A percentile compares a stretch with the other conserved stretches of the same genome.
phyloP scores from a whole-genome alignment of 2,113 vertebrate genomes.

The Suricata suricatta region DNA sequence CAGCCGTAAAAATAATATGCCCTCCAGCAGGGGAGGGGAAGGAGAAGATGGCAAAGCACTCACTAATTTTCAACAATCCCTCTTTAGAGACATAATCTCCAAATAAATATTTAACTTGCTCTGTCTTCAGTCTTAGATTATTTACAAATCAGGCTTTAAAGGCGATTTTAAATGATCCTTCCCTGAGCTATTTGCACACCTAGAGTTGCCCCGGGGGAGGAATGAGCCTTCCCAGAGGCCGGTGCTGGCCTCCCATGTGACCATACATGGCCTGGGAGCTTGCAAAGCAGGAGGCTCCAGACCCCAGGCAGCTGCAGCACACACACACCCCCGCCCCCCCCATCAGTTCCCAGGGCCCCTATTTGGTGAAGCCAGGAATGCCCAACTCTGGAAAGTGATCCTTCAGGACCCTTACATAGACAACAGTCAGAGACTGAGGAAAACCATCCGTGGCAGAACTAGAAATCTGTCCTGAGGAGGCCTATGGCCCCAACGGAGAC shows the following conservation, averaged over 20 bases:
- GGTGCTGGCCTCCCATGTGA: neutral
- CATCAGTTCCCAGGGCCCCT: rapidly evolving
- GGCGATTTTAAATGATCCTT: constrained; percentile 58
- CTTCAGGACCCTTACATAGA: neutral
- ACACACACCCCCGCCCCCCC: rapidly evolving
- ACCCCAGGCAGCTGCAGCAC: rapidly evolving
- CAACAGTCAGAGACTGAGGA: neutral
- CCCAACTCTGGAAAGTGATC: neutral
- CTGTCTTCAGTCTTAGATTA: constrained; percentile 66
- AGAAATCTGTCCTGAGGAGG: neutral
- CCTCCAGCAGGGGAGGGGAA: constrained; percentile 67
- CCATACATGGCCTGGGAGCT: neutral
- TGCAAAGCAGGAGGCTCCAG: neutral
- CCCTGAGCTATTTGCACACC: constrained; percentile 60
- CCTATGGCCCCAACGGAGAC: neutral
- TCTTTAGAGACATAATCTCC: constrained; percentile 77
- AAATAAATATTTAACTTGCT: constrained; percentile 61
- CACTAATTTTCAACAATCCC: constrained; percentile 77
- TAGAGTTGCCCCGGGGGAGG: neutral
- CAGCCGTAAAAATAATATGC: constrained; percentile 75
- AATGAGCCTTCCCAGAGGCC: neutral
- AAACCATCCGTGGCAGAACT: neutral
- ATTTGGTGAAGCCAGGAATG: neutral
- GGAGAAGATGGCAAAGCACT: constrained; percentile 51
- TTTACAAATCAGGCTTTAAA: constrained; percentile 67